A percentile compares a stretch with the other conserved stretches of the same genome.
phyloP scores from a whole-genome alignment of 2,797 vertebrate species.

The Neosilurus mollespiculum region DNA sequence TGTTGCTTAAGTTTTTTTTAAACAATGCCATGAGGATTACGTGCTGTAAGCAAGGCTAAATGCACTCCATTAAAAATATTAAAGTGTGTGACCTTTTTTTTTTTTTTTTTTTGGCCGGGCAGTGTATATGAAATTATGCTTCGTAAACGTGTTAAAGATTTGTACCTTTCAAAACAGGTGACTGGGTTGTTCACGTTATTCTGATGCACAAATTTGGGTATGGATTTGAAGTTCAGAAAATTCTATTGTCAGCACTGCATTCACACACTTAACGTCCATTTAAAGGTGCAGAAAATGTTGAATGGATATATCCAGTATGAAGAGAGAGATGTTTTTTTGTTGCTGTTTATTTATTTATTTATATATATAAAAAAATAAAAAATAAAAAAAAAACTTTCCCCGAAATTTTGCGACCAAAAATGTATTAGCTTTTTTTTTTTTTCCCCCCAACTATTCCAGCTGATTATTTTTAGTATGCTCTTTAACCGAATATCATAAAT shows the following conservation, averaged over 20 bases:
- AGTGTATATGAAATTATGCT: background rate
- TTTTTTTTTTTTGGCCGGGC: too few species aligned
- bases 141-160: background rate
- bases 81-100: too few species aligned
- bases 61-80: too few species aligned
- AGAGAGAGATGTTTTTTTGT: background rate
- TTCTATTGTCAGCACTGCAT: background rate
- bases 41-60: too few species aligned
- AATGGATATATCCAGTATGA: background rate
- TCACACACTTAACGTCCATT: background rate
- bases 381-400: too few species aligned
- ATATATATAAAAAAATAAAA: too few species aligned
- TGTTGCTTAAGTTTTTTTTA: too few species aligned
- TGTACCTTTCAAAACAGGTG: background rate
- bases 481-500: background rate
- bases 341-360: too few species aligned
- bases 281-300: background rate
- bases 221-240: background rate
- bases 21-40: too few species aligned
- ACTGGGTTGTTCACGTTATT: background rate
- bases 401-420: conserved; percentile 72
- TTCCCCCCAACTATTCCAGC: background rate
- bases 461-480: background rate
- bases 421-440: conserved; percentile 45
- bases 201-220: background rate